These are phyloP conservation scores for Calephelis nemesis DNA, from an alignment of 1,140 invertebrate species.

Conservation along the genomic window DNA sequence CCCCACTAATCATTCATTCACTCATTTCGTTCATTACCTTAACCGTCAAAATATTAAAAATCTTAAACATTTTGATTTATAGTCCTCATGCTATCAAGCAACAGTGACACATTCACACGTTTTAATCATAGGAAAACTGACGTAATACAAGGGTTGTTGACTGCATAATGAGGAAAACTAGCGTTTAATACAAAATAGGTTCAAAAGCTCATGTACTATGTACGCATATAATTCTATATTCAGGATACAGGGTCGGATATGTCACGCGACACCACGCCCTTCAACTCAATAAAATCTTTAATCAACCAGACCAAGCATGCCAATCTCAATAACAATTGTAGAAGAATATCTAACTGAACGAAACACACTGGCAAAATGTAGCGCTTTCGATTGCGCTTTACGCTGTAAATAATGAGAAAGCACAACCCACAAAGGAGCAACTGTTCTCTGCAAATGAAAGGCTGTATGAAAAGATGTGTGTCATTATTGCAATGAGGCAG, in stretches of 20 bases:
- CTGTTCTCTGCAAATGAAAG: slow-evolving; percentile 33
- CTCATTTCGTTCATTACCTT: no score
- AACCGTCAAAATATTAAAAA: no score
- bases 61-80: no score
- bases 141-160: no score
- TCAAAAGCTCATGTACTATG: neutral
- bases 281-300: slow-evolving; percentile 35
- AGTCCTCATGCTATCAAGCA: no score
- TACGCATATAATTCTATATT: neutral
- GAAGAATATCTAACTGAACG: neutral
- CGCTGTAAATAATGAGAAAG: slow-evolving; percentile 28
- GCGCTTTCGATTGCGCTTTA: neutral
- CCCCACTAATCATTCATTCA: no score
- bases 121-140: no score
- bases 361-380: neutral
- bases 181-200: neutral
- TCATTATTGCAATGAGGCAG: slow-evolving; percentile 45
- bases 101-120: no score
- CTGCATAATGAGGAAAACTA: no score
- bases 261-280: slow-evolving; percentile 59
- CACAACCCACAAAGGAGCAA: slow-evolving; percentile 34
- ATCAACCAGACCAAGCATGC: slow-evolving; percentile 26
- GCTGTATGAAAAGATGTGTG: slow-evolving; percentile 43
- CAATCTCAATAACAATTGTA: slow-evolving; percentile 21
- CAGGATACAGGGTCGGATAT: slow-evolving; percentile 22